Evolutionary conservation across 2,113 vertebrate species (phyloP).

Genomic region (Aptenodytes patagonicus): DNA sequence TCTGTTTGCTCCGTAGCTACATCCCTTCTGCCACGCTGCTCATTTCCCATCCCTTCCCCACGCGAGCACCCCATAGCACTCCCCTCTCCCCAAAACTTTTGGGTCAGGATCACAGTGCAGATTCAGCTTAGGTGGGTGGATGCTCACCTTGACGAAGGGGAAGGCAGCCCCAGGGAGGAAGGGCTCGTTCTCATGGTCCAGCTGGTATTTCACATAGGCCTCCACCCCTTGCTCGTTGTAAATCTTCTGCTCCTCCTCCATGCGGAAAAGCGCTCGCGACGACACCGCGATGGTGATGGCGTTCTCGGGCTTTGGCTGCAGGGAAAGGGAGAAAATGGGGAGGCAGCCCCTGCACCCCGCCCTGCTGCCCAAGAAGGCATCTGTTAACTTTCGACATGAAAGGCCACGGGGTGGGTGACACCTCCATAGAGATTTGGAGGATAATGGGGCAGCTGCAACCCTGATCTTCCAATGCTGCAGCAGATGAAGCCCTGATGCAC

Average conservation of each 20-base stretch:
- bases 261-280: slow-evolving; percentile 89
- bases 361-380: fast-evolving
- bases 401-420: fast-evolving
- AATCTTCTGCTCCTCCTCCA: slow-evolving; percentile 92
- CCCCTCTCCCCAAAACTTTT: fast-evolving
- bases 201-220: slow-evolving; percentile 89
- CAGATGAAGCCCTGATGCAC: background rate
- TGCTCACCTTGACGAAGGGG: slow-evolving; percentile 90
- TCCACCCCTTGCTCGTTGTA: slow-evolving; percentile 88
- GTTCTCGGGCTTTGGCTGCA: slow-evolving; percentile 88
- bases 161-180: slow-evolving; percentile 91
- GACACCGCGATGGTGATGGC: slow-evolving; percentile 94
- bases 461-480: fast-evolving
- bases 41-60: background rate
- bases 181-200: slow-evolving; percentile 88
- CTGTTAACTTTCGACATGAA: fast-evolving
- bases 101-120: fast-evolving
- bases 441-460: fast-evolving
- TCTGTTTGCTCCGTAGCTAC: background rate
- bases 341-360: background rate
- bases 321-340: background rate
- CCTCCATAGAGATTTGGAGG: fast-evolving
- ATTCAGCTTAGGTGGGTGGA: fast-evolving
- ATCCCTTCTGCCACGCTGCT: background rate
- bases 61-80: fast-evolving